Evolutionary conservation across 2,113 vertebrate species (phyloP), one percentile per base, ranked within the genome.

Genomic region (Orthonyx spaldingii): DNA sequence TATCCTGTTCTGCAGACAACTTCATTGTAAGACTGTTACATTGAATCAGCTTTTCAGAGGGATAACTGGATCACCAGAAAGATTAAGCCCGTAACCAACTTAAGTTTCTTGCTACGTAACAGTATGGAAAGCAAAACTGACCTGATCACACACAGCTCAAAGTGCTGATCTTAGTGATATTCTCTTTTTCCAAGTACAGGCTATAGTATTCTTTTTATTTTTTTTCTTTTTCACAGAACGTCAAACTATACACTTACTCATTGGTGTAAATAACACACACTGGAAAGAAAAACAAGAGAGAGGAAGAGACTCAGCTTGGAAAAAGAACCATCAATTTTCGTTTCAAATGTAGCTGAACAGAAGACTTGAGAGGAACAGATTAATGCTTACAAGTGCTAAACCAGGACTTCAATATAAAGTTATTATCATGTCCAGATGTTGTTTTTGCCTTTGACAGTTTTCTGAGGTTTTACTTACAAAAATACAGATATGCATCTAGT

Each of bases 261-360:
- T n/a, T 63, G 82, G 39, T 83, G 82, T 63, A 90, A 85, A 68
- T 91, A 91, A 71, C 47, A 70, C 49, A 57, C 30, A 33, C 56
- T 76, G 88, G 82, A 86, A 93, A 86, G 66, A 85, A 75, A 93
- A 96, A 93, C 19, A 80, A 66, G 61, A 63, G 16, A 56, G n/a
- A 92, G 59, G 71, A 92, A 83, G 52, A 86, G 37, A 83, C 53
- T 42, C 59, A 63, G 70, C 89, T 93, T 89, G 87, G 64, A 93
- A 94, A 93, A 90, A 82, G 76, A 79, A 77, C 78, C 56, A 80
- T 50, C 50, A 47, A 47, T 91, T 93, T 97, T 93, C 42, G 3
- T 95, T 85, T 91, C 78, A 94, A 93, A 89, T 85, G 66, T 71
- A 94, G 84, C 90, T 83, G 78, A 87, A 91, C 91, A 93, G 61